Evolutionary conservation across 1,140 invertebrate species (phyloP).

Genomic region (Drosophila gunungcola): DNA sequence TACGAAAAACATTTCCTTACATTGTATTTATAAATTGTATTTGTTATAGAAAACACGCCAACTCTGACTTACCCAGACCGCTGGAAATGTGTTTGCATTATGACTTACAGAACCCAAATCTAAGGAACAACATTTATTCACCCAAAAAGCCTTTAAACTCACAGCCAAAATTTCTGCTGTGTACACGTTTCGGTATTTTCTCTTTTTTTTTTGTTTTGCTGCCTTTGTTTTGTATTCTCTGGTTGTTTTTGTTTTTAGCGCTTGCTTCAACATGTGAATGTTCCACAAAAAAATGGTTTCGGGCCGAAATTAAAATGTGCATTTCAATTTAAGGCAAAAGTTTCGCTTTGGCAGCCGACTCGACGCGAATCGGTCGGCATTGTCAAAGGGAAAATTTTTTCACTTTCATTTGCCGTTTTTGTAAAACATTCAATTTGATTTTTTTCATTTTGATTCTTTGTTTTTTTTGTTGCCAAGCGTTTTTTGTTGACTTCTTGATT

Average conservation of each 20-base stretch:
- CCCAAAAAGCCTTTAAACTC: constrained; percentile 52
- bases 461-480: constrained; percentile 39
- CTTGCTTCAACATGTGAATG: constrained; percentile 85
- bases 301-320: constrained; percentile 71
- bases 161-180: constrained; percentile 33
- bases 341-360: constrained; percentile 63
- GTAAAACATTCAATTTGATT: constrained; percentile 79
- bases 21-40: constrained; percentile 60
- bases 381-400: constrained; percentile 67
- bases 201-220: constrained; percentile 36
- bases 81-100: constrained; percentile 62
- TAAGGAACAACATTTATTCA: constrained; percentile 39
- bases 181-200: constrained; percentile 53
- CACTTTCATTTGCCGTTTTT: constrained; percentile 67
- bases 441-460: constrained; percentile 39
- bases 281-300: constrained; percentile 79
- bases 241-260: constrained; percentile 63
- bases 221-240: constrained; percentile 35
- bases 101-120: constrained; percentile 58
- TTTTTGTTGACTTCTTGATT: constrained; percentile 48
- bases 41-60: constrained; percentile 59
- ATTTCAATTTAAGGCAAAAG: constrained; percentile 72
- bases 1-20: constrained; percentile 67
- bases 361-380: constrained; percentile 19
- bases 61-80: constrained; percentile 75